Evolutionary conservation across 2,113 vertebrate species (phyloP).

Genomic region (Oplegnathus fasciatus): DNA sequence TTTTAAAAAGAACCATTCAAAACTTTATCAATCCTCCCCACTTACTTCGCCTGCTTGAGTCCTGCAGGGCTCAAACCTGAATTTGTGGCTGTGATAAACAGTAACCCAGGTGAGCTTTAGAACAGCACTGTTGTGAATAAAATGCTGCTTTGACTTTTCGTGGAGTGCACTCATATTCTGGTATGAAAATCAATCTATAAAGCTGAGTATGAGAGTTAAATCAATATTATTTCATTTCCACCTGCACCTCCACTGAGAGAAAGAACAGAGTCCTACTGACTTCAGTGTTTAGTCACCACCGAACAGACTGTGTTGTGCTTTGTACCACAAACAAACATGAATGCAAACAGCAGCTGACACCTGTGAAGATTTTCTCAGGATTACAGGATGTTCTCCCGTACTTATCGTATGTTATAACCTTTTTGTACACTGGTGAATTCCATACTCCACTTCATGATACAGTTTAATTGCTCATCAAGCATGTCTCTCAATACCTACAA

Average conservation of each 20-base stretch:
- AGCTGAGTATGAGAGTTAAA: slow-evolving; percentile 34
- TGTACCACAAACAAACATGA: not conserved
- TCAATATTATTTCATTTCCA: slow-evolving; percentile 57
- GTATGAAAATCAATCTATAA: slow-evolving; percentile 48
- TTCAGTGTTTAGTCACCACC: slow-evolving; percentile 9
- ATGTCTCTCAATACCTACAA: slow-evolving; percentile 29
- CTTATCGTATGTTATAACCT: not conserved
- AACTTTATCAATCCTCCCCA: not conserved
- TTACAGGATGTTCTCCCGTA: not conserved
- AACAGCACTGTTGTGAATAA: slow-evolving; percentile 26
- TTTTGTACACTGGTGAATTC: not conserved
- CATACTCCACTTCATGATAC: not conserved
- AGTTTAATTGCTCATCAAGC: slow-evolving; percentile 7
- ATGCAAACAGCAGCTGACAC: slow-evolving; percentile 29
- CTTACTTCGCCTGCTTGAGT: not conserved
- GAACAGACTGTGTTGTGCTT: not conserved
- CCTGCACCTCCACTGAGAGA: slow-evolving; percentile 12
- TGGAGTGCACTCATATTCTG: not conserved
- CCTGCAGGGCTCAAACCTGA: not conserved
- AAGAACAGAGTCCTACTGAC: not conserved
- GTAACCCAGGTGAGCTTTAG: not conserved
- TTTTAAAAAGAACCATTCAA: not conserved
- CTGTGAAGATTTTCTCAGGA: slow-evolving; percentile 13
- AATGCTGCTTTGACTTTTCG: not conserved
- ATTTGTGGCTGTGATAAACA: slow-evolving; percentile 16